Percentiles rank a stretch among this genome's conserved stretches.
Conservation (phyloP, 2,797 vertebrate species). For the Hirundo rustica region DNA sequence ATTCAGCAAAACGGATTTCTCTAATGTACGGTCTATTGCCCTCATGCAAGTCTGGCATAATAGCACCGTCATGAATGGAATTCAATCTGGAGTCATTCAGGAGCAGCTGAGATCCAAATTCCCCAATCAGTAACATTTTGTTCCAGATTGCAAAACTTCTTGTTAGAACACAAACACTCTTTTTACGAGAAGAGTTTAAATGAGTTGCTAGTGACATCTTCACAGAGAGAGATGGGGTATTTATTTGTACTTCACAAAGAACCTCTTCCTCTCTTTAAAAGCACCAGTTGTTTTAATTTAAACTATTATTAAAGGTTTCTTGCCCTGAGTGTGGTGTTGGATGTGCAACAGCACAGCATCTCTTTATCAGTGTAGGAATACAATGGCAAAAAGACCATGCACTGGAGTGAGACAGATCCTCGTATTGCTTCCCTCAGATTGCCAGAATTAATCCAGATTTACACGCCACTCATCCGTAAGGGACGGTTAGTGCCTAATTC, state of each 20-base stretch:
- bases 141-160: slow-evolving; percentile 30
- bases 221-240: background rate
- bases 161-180: background rate
- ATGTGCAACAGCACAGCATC: background rate
- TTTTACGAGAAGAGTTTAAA: slow-evolving; percentile 37
- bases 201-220: slow-evolving; percentile 51
- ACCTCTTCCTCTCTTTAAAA: slow-evolving; percentile 16
- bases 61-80: background rate
- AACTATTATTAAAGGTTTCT: background rate
- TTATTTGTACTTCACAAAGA: slow-evolving; percentile 52
- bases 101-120: slow-evolving; percentile 40
- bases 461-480: background rate
- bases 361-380: background rate
- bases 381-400: background rate
- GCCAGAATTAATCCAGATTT: slow-evolving; percentile 25
- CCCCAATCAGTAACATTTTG: slow-evolving; percentile 26
- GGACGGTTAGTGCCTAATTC: background rate
- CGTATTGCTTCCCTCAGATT: background rate
- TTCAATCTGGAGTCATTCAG: slow-evolving; percentile 61
- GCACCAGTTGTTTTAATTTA: slow-evolving; percentile 33
- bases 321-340: background rate
- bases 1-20: background rate
- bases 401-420: background rate
- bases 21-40: background rate
- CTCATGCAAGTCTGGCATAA: background rate